Evolutionary conservation across 2,113 vertebrate species (phyloP).

Genomic region (Melanerpes aurifrons): DNA sequence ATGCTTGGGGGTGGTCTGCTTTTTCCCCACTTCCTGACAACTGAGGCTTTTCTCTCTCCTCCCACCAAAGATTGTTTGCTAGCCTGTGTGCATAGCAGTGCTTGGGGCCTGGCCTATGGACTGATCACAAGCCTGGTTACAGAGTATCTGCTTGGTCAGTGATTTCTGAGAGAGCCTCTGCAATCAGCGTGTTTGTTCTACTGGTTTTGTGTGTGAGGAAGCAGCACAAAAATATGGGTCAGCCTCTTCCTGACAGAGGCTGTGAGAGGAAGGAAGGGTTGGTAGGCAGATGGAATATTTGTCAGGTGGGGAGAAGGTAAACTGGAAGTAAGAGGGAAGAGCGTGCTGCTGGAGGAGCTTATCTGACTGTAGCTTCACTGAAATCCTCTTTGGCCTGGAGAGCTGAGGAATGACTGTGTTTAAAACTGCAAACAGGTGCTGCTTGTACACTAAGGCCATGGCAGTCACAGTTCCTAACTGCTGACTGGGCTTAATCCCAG

Average conservation of each 20-base stretch:
- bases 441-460: neutral
- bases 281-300: neutral
- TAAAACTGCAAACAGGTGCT: neutral
- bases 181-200: conserved; percentile 20
- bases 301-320: neutral
- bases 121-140: neutral
- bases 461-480: neutral
- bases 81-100: rapidly evolving
- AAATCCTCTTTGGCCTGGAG: neutral
- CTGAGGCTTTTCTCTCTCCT: neutral
- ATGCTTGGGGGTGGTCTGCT: rapidly evolving
- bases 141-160: neutral
- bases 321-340: too few species aligned
- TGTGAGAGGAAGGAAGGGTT: neutral
- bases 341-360: neutral
- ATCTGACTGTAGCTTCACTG: neutral
- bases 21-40: neutral
- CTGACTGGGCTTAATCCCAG: neutral
- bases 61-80: neutral
- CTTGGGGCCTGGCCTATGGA: rapidly evolving
- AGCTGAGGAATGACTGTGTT: neutral
- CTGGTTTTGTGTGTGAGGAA: neutral
- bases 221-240: neutral
- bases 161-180: conserved; percentile 3
- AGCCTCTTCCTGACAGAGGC: neutral